Percentiles rank a stretch among this genome's conserved stretches.
These are phyloP conservation scores for Microtus richardsoni DNA, from an alignment of 2,113 vertebrate species.

Conservation along the genomic window DNA sequence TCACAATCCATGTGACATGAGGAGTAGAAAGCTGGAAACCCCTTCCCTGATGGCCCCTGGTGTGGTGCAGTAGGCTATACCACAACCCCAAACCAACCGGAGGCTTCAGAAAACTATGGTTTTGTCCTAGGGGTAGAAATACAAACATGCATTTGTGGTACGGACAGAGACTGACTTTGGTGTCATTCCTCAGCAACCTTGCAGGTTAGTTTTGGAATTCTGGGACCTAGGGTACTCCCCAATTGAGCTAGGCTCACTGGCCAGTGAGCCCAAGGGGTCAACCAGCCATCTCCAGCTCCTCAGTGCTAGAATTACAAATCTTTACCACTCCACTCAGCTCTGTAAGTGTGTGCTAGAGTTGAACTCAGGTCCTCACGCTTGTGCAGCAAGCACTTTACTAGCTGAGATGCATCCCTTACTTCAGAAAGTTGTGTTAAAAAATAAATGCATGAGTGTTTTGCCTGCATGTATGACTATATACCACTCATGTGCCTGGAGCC, in stretches of 20 bases:
- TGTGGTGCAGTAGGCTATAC: background rate
- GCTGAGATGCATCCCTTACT: background rate
- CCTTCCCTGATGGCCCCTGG: background rate
- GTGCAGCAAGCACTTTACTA: background rate
- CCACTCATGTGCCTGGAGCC: background rate
- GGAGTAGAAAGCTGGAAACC: background rate
- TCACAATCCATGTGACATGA: background rate
- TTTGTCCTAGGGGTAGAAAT: background rate
- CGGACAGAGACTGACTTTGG: too few relatives aligned
- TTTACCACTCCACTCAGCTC: background rate
- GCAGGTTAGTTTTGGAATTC: background rate
- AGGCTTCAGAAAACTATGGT: background rate
- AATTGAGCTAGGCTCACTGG: background rate
- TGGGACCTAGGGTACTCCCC: background rate
- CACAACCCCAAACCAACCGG: background rate
- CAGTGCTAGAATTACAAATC: background rate
- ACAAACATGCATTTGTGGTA: background rate
- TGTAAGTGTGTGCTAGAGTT: background rate
- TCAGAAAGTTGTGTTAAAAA: background rate
- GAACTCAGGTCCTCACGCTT: background rate
- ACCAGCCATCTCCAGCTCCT: too few relatives aligned
- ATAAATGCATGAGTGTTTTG: background rate
- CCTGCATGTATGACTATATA: background rate
- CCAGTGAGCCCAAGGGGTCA: too few relatives aligned
- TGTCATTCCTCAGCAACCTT: background rate